Percentiles rank a stretch among this genome's conserved stretches.
Conservation (phyloP, 1,140 invertebrate species). For the Penaeus chinensis region DNA sequence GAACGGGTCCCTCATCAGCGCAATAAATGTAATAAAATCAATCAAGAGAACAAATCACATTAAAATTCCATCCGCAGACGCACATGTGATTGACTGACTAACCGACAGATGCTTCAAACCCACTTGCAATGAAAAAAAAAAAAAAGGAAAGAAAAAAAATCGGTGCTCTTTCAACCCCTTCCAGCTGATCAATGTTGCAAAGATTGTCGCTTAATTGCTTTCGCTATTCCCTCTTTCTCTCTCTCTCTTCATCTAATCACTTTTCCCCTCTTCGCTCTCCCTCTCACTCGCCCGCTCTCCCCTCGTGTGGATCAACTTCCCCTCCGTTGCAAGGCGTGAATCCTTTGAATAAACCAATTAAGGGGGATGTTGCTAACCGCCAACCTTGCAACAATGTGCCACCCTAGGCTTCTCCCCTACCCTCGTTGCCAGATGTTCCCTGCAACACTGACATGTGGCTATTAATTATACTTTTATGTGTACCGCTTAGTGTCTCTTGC, state of each 20-base stretch:
- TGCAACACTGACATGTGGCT: background rate
- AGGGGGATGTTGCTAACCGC: conserved; percentile 48
- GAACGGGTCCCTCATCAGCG: no score
- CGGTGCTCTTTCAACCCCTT: no score
- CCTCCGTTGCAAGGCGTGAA: conserved; percentile 48
- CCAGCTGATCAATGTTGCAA: background rate
- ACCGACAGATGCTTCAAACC: background rate
- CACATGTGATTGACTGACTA: no score
- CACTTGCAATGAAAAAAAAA: conserved; percentile 2
- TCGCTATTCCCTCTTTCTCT: background rate
- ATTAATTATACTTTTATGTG: conserved; percentile 4
- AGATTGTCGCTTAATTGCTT: conserved; percentile 15
- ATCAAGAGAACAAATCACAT: no score
- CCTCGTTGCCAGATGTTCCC: background rate
- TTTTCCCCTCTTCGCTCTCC: conserved; percentile 7
- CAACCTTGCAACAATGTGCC: conserved; percentile 50
- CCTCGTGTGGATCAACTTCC: background rate
- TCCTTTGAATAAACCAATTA: conserved; percentile 55
- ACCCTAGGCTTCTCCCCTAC: background rate
- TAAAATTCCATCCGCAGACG: no score
- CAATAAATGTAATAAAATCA: no score
- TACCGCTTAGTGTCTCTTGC: background rate
- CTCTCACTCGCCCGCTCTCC: background rate
- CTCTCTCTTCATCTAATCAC: conserved; percentile 22
- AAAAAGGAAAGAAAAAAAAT: background rate